Base-by-base conservation (phyloP, 1,140 invertebrate species). In the Schlechtendalia chinensis region DNA sequence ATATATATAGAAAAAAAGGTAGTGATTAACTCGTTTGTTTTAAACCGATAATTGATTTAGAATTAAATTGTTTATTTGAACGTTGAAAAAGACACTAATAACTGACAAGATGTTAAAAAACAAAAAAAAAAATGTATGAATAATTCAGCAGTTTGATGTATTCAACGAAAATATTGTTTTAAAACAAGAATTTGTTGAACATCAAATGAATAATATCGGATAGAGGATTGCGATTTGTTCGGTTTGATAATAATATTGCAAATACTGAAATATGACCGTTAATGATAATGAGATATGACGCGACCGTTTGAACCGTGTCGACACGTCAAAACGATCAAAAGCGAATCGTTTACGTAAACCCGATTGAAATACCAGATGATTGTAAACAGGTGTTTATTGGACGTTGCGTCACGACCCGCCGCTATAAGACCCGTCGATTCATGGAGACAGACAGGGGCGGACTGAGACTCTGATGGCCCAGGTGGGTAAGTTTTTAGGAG, bases 1-100 rank as follows among this genome's bases (percentile, higher is more conserved):
- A n/a, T n/a, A n/a, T n/a, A n/a, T n/a, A n/a, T 59, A 59, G 27
- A 39, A 61, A 61, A 61, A 61, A 61, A 61, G 27, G n/a, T 58
- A 63, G 29, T 29, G 29, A 24, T 47, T 47, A n/a, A 24, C n/a
- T 50, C 50, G 65, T 69, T 69, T 24, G 50, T 47, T 24, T 69
- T 50, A 50, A 47, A 69, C 47, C 22, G 19, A 24, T 50, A 24
- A 69, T 69, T 69, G n/a, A 50, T 50, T 69, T 50, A 16, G n/a
- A n/a, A 69, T 69, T 39, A 47, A 69, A 24, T 47, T 69, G 50
- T 50, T 69, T 69, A 5, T 19, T 14, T 69, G 65, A 4, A 69
- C 22, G 22, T 47, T 69, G 17, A 69, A 69, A 69, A 47, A n/a
- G n/a, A n/a, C 22, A 69, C n/a, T 24, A 11, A 16, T 47, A 24